Evolutionary conservation across 2,888 invertebrate genomes (phyloP).

Genomic region (Coleophora flavipennella): DNA sequence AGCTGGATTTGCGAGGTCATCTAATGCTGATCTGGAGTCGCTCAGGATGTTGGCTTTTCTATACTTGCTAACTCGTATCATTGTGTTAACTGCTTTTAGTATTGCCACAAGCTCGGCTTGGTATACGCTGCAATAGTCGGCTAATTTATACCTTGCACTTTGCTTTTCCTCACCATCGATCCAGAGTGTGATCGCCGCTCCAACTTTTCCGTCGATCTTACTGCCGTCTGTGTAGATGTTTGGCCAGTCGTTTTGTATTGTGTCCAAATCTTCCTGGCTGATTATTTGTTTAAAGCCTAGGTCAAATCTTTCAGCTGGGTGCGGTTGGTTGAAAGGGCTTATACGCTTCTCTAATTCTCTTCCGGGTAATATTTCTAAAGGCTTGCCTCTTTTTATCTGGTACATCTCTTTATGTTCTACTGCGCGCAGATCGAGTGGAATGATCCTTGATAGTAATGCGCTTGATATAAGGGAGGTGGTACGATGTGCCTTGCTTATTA

Average conservation of each 20-base stretch:
- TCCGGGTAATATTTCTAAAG: neutral
- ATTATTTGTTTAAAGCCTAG: neutral
- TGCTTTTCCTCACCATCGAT: neutral
- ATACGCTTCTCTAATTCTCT: neutral
- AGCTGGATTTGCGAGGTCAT: neutral
- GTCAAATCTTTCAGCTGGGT: neutral
- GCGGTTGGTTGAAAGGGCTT: neutral
- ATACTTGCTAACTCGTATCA: neutral
- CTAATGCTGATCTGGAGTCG: neutral
- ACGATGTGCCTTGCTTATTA: constrained; percentile 4
- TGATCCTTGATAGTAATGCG: constrained; percentile 11
- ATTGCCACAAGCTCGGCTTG: neutral
- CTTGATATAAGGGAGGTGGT: constrained; percentile 14
- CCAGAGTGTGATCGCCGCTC: neutral
- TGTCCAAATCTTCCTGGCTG: neutral
- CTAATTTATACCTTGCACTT: neutral
- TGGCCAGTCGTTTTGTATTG: neutral
- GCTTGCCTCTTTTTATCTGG: neutral
- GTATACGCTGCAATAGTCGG: neutral
- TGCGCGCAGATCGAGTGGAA: constrained; percentile 17
- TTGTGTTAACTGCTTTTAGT: neutral
- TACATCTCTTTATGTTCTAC: constrained; percentile 13
- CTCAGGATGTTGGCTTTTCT: neutral
- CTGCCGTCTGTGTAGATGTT: neutral
- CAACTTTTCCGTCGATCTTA: neutral